Conservation (phyloP, 23 tunicate genomes). For the Diplosoma virens region DNA sequence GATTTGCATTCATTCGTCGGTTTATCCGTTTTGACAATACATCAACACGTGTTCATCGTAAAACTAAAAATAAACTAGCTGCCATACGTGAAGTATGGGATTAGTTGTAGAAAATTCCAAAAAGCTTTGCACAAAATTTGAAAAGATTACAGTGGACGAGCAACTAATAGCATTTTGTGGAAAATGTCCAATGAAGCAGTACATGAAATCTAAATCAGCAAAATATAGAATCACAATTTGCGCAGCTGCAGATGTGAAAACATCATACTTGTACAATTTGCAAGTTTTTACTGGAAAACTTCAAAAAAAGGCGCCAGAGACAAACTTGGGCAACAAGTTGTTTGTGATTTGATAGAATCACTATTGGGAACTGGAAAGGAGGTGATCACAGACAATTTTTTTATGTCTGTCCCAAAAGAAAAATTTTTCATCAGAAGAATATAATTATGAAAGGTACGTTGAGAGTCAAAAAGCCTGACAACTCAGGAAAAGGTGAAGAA, state of each 20-base stretch:
- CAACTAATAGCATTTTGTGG: background rate
- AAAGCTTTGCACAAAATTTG: background rate
- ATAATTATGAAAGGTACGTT: too few relatives aligned
- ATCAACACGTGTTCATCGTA: conserved; percentile 4
- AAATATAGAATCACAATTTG: conserved; percentile 1
- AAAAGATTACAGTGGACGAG: background rate
- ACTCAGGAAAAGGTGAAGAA: too few relatives aligned
- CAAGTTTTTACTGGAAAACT: too few relatives aligned
- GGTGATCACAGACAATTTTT: too few relatives aligned
- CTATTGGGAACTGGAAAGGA: too few relatives aligned
- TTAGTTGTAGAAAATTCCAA: background rate
- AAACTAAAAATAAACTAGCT: background rate
- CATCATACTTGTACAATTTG: too few relatives aligned
- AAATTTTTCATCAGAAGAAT: too few relatives aligned
- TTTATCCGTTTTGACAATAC: background rate
- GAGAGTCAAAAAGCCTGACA: too few relatives aligned
- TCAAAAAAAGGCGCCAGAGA: too few relatives aligned
- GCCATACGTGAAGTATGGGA: background rate
- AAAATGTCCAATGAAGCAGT: background rate
- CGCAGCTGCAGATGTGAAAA: background rate
- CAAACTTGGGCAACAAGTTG: too few relatives aligned
- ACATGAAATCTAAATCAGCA: background rate
- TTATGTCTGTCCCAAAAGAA: too few relatives aligned
- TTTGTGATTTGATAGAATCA: too few relatives aligned
- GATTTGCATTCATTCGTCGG: background rate